Evolutionary conservation across 2,113 vertebrate genomes (phyloP), one percentile per base, ranked within the genome.

Genomic region (human (Homo sapiens)): DNA sequence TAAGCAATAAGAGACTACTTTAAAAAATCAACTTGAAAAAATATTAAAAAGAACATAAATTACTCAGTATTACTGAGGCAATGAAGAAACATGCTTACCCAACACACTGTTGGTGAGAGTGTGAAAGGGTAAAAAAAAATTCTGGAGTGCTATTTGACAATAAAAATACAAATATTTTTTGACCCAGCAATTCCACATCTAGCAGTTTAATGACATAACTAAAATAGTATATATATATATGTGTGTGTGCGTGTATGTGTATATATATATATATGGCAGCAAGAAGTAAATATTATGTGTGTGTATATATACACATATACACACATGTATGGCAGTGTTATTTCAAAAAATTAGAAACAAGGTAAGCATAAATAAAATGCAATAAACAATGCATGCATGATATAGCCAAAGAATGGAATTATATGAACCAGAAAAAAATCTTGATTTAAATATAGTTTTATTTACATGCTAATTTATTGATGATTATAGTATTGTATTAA

Each of bases 121-220:
- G 0, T 76, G 66, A 91, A 81, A 73, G 38, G 57, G 8, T 50
- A 88, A 38, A 17, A 38, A 17, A 81, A 38, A 80, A 72, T 75
- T 82, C 13, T 95, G 32, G 22, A 55, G n/a, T 92, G 27, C 78
- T 73, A 92, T 50, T 96, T 96, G 70, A 91, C 43, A 68, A 89
- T 84, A 70, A 94, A 38, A 40, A 92, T 45, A 55, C 73, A 45
- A 90, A 97, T 70, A 38, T 3, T 64, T 59, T 87, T 92, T 93
- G 17, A 86, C 9, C 20, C 23, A 72, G 25, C 89, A 90, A 90
- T 88, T 81, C 12, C 8, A 55, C 35, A 1, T 86, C 32, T 81
- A 75, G 73, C 20, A 70, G 13, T 52, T 90, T 86, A 90, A 50
- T 81, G 14, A 23, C 30, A 76, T 38, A 81, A 38, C 43, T 84